These are phyloP conservation scores for Oophaga sylvatica DNA, from an alignment of 2,797 vertebrate species.

Conservation along the genomic window DNA sequence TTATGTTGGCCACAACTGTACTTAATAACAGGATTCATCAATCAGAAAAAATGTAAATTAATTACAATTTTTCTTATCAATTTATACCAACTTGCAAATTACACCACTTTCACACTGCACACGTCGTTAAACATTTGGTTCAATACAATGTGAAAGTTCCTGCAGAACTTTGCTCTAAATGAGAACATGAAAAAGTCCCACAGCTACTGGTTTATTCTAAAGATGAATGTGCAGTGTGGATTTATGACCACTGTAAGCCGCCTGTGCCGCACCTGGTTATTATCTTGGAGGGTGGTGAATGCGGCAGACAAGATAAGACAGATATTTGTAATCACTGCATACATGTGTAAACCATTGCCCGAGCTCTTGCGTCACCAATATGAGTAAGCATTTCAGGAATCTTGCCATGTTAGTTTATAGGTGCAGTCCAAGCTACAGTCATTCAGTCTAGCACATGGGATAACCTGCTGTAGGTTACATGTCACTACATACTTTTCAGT, in stretches of 20 bases:
- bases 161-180: neutral
- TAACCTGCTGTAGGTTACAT: neutral
- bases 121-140: neutral
- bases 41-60: too few relatives aligned
- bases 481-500: neutral
- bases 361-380: slow-evolving; percentile 40
- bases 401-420: slow-evolving; percentile 51
- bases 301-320: slow-evolving; percentile 50
- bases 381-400: slow-evolving; percentile 49
- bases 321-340: slow-evolving; percentile 47
- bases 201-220: neutral
- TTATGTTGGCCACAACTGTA: too few relatives aligned
- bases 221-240: neutral
- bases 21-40: too few relatives aligned
- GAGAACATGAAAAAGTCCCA: neutral
- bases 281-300: slow-evolving; percentile 46
- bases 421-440: slow-evolving; percentile 22
- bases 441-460: slow-evolving; percentile 10
- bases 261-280: slow-evolving; percentile 44
- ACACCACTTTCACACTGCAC: neutral
- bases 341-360: slow-evolving; percentile 39
- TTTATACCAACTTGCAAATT: neutral
- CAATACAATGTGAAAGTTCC: neutral
- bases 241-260: slow-evolving; percentile 26
- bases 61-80: neutral